phyloP scores from a whole-genome alignment of 2,888 invertebrate genomes.

The Pemphredon lugubris region DNA sequence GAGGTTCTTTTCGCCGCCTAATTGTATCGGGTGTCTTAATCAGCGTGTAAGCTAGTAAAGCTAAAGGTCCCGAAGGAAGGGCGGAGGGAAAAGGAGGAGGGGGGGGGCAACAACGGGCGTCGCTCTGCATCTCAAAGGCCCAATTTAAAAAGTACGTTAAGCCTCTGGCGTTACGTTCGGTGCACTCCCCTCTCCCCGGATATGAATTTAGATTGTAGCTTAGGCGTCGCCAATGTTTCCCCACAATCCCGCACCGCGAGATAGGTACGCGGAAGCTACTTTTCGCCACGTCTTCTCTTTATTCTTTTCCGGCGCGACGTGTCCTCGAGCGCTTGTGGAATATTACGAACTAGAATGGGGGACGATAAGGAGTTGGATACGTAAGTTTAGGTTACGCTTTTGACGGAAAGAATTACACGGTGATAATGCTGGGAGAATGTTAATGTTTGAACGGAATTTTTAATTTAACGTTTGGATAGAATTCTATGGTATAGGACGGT shows the following conservation, averaged over 20 bases:
- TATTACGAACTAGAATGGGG: too few relatives aligned
- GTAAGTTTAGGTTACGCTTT: too few relatives aligned
- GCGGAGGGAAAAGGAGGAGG: conserved; percentile 28
- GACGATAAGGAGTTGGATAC: too few relatives aligned
- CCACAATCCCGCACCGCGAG: conserved; percentile 23
- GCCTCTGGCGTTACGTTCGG: conserved; percentile 70
- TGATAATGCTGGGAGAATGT: too few relatives aligned
- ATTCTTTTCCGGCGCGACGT: too few relatives aligned
- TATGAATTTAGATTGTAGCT: conserved; percentile 70
- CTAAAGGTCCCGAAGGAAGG: conserved; percentile 64
- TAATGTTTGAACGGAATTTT: too few relatives aligned
- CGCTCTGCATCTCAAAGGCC: conserved; percentile 79
- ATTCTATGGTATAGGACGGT: too few relatives aligned
- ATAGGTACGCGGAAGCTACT: conserved; percentile 4
- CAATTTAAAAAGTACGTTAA: conserved; percentile 78
- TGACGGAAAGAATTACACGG: too few relatives aligned
- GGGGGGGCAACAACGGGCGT: conserved; percentile 30
- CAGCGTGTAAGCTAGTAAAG: conserved; percentile 79
- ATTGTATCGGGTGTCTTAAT: conserved; percentile 80
- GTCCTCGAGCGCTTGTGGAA: too few relatives aligned
- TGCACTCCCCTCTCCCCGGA: conserved; percentile 64
- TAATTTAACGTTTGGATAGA: too few relatives aligned
- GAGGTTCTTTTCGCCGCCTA: conserved; percentile 77
- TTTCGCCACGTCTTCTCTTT: conserved; percentile 2
- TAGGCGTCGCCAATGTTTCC: conserved; percentile 44